Percentiles rank a stretch among this genome's conserved stretches.
Evolutionary conservation across 2,797 vertebrate species (phyloP).

Genomic region (Gobionotothen gibberifrons): DNA sequence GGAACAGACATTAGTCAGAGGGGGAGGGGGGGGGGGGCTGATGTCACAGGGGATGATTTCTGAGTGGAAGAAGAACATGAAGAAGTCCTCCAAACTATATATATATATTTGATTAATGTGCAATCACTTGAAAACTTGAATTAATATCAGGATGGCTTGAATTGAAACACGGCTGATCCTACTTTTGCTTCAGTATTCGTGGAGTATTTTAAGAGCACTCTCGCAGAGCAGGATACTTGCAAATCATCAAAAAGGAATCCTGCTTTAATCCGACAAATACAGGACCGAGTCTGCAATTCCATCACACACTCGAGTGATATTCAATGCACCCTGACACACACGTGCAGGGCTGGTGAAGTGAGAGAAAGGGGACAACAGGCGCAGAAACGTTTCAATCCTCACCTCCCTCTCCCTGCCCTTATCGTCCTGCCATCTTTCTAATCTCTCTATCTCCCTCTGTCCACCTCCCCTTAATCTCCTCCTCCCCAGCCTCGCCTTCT

Average conservation of each 20-base stretch:
- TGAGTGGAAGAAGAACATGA: too few relatives aligned
- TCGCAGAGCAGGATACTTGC: not conserved
- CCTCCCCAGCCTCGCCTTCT: slow-evolving; percentile 50
- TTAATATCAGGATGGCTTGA: not conserved
- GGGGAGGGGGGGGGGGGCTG: not conserved
- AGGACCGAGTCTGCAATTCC: slow-evolving; percentile 7
- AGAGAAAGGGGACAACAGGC: slow-evolving; percentile 7
- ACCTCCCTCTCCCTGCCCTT: slow-evolving; percentile 55
- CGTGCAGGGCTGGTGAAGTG: slow-evolving; percentile 1
- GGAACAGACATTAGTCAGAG: not conserved
- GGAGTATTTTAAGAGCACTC: not conserved
- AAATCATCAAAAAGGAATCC: not conserved
- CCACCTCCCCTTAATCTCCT: slow-evolving; percentile 70
- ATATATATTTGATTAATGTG: not conserved
- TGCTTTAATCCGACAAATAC: slow-evolving; percentile 12
- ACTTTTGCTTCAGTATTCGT: not conserved
- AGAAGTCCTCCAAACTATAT: not conserved
- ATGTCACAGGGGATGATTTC: slow-evolving; percentile 16
- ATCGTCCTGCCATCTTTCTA: slow-evolving; percentile 69
- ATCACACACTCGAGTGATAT: slow-evolving; percentile 5
- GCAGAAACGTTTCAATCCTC: slow-evolving; percentile 52
- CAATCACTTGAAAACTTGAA: not conserved
- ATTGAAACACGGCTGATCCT: not conserved
- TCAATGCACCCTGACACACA: slow-evolving; percentile 11
- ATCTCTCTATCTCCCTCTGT: slow-evolving; percentile 72